A percentile compares a stretch with the other conserved stretches of the same genome.
These are phyloP conservation scores for Torymus auratus DNA, from an alignment of 2,888 invertebrate species.

Conservation along the genomic window DNA sequence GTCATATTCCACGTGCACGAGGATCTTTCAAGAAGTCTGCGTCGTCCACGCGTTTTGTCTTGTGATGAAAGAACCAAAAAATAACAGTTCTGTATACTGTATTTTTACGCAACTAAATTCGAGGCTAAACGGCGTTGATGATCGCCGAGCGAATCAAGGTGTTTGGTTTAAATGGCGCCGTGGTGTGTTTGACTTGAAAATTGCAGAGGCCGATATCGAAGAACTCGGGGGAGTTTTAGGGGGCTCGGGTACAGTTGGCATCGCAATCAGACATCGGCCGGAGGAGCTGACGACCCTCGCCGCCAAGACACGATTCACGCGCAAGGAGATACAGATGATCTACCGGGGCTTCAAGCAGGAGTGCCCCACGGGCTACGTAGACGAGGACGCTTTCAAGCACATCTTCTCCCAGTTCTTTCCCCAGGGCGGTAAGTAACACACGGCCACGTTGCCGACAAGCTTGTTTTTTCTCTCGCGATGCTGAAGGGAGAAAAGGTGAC, in stretches of 20 bases:
- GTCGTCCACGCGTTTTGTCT: neutral
- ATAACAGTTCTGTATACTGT: too few species aligned
- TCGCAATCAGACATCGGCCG: constrained; percentile 85
- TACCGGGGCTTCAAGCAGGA: constrained; percentile 95
- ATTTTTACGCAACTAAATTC: neutral
- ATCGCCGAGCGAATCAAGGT: constrained; percentile 34
- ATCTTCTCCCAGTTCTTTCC: constrained; percentile 94
- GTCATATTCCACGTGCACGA: neutral
- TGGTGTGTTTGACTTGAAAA: constrained; percentile 61
- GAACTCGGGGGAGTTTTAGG: constrained; percentile 79
- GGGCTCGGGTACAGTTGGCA: constrained; percentile 72
- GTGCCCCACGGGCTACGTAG: constrained; percentile 90
- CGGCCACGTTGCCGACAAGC: too few species aligned
- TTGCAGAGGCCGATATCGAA: constrained; percentile 86
- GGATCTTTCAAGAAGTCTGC: neutral
- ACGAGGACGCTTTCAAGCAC: constrained; percentile 91
- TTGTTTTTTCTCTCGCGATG: too few species aligned
- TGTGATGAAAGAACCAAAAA: neutral
- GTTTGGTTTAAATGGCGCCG: constrained; percentile 45
- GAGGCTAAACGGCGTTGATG: neutral
- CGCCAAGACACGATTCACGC: constrained; percentile 86
- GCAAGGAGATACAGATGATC: constrained; percentile 92
- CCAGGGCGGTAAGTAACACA: constrained; percentile 84
- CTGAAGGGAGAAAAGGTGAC: too few species aligned
- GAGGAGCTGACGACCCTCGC: constrained; percentile 88